Evolutionary conservation across 2,797 vertebrate genomes (phyloP), one percentile per base, ranked within the genome.

Genomic region (Xiphorhynchus erythropygius): DNA sequence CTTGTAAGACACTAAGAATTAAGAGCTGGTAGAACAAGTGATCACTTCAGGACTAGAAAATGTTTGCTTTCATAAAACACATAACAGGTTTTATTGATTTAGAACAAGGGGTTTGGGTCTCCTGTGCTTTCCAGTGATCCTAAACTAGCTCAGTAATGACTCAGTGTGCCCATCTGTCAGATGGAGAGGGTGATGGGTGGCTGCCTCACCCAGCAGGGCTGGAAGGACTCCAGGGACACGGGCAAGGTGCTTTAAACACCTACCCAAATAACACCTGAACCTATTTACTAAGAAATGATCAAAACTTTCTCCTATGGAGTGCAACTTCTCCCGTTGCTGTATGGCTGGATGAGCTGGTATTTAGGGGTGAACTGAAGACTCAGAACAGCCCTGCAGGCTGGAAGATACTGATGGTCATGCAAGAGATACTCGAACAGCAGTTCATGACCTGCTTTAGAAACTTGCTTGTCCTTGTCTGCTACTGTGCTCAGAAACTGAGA

Each of bases 381-480:
- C 68, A 87, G 81, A 71, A 67, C 25, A 86, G 41, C 52, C 71
- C 83, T 87, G 37, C 63, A 84, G 83, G 56, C 83, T 87, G 59
- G 63, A 79, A 91, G 68, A 47, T 57, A 69, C 32, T 19, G 33
- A n/a, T 83, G 59, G 49, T 56, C 55, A 4, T 15, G 33, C 78
- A 82, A 50, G 57, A 89, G 63, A 32, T 73, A 63, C 19, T 60
- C 44, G 21, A 57, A 59, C 28, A 69, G 21, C 64, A 60, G 18
- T 87, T 92, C 91, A 53, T 86, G 46, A 76, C 77, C 59, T 92
- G 65, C 64, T 89, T 83, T 85, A 89, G 52, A 69, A 86, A 49
- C 42, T 59, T 65, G 28, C 68, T 70, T 70, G 59, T 55, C 50
- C 18, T 82, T 74, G 27, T 50, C 37, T 65, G 82, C 56, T 67